A percentile compares a stretch with the other conserved stretches of the same genome.
Evolutionary conservation across 1,140 invertebrate species (phyloP).

Genomic region (Chelonus insularis): DNA sequence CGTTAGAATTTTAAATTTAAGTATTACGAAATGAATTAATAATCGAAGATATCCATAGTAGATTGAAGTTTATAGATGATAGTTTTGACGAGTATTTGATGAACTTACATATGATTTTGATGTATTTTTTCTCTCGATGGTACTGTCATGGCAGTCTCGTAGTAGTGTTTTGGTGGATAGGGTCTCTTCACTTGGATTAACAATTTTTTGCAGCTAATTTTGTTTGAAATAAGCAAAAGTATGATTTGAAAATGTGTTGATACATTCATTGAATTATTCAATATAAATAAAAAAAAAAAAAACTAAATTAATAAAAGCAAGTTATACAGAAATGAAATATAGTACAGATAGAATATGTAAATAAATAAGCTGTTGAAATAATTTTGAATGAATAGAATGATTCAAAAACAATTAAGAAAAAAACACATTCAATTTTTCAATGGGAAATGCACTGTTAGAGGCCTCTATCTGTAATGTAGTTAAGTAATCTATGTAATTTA

Average conservation of each 20-base stretch:
- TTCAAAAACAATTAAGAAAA: too few relatives aligned
- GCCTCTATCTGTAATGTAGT: too few relatives aligned
- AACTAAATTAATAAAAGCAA: neutral
- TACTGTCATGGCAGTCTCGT: conserved; percentile 27
- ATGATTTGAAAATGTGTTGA: conserved; percentile 30
- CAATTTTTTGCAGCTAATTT: conserved; percentile 41
- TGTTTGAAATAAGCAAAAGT: conserved; percentile 24
- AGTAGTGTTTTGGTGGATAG: conserved; percentile 36
- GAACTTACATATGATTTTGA: conserved; percentile 49
- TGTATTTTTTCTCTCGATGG: conserved; percentile 33
- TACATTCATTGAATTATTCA: conserved; percentile 12
- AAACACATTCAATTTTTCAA: too few relatives aligned
- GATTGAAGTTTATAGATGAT: neutral
- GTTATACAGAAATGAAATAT: too few relatives aligned
- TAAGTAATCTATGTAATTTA: too few relatives aligned
- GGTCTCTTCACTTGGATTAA: conserved; percentile 35
- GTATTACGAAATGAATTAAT: too few relatives aligned
- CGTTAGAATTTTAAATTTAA: too few relatives aligned
- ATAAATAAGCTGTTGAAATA: too few relatives aligned
- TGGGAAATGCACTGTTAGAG: too few relatives aligned
- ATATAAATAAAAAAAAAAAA: neutral
- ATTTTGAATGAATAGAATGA: too few relatives aligned
- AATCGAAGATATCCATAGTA: too few relatives aligned
- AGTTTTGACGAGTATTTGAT: neutral
- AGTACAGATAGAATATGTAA: too few relatives aligned